A percentile compares a stretch with the other conserved stretches of the same genome.
Evolutionary conservation across 2,888 invertebrate genomes (phyloP).

Genomic region (Melikaiella ostensackeni): DNA sequence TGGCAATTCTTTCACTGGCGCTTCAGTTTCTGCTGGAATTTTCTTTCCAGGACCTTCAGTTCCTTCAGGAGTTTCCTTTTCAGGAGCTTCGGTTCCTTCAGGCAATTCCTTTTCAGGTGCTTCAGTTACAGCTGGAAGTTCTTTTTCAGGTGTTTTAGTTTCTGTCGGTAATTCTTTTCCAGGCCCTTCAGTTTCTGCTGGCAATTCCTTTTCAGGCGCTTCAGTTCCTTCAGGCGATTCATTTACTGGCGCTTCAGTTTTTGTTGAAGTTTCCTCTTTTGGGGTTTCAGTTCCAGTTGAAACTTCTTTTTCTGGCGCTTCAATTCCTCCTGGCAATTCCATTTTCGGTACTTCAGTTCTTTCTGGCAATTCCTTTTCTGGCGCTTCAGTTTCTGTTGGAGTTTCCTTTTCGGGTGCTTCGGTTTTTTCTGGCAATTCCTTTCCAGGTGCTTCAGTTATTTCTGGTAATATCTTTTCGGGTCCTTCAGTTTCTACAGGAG

Average conservation of each 20-base stretch:
- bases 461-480: conserved; percentile 42
- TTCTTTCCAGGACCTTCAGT: conserved; percentile 5
- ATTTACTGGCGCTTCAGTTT: conserved; percentile 46
- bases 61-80: not conserved
- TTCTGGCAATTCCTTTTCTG: conserved; percentile 44
- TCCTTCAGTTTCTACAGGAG: conserved; percentile 56
- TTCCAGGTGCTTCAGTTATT: conserved; percentile 37
- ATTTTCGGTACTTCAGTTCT: conserved; percentile 34
- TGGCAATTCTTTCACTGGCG: not conserved
- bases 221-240: conserved; percentile 41
- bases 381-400: conserved; percentile 20
- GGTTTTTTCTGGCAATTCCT: conserved; percentile 7
- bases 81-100: not conserved
- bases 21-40: not conserved
- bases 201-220: conserved; percentile 42
- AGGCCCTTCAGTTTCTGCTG: conserved; percentile 48
- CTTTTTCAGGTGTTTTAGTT: conserved; percentile 29
- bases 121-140: not conserved
- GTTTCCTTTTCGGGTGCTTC: not conserved
- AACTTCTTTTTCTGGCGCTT: conserved; percentile 43
- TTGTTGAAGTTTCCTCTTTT: conserved; percentile 27
- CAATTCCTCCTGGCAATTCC: conserved; percentile 27
- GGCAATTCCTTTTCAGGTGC: not conserved
- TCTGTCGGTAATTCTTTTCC: conserved; percentile 63
- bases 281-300: conserved; percentile 47